Evolutionary conservation across 35 echinoderm and acorn worm species (phyloP), one percentile per base, ranked within the genome.

Genomic region (Stichopus chloronotus): DNA sequence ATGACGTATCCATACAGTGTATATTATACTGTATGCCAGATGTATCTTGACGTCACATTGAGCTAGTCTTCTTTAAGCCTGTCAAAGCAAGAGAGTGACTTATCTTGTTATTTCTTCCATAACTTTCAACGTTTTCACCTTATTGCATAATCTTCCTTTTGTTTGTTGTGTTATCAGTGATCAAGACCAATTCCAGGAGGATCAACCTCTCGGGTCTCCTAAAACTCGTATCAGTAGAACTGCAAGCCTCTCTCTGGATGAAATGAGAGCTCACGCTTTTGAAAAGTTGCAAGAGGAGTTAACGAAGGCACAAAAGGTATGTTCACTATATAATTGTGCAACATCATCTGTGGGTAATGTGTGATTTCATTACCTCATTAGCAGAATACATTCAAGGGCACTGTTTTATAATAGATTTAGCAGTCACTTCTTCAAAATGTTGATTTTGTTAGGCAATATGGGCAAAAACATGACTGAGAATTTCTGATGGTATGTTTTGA

Each of bases 231-330:
- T 53, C 72, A 58, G 90, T 25, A 76, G 90, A 21, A 25, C 90
- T 78, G 56, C 69, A 17, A 91, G 90, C 21, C 78, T 91, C 54
- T 91, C 90, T 5, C 78, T 91, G 65, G 90, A 91, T 58, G 91
- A 93, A 78, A 94, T 83, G 14, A 65, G 90, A 58, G 92, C 92
- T 17, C 92, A 88, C 77, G 94, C 94, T 12, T 94, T 95, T 56
- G 92, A 94, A 12, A 98, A 94, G 76, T 87, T 98, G 19, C 96
- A 98, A 19, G 96, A 94, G 25, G 96, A 98, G 93, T 86, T 98
- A 22, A 98, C 92, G 86, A 95, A 95, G 60, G 96, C 96, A 7
- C 79, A 98, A 58, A 91, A 95, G 93, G 96, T 98, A 91, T 88
- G 68, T 16, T 14, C 2, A 72, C 69, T 16, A 16, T 72, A 72